Conservation (phyloP, 2,113 vertebrate genomes). For the Sinocyclocheilus grahami region DNA sequence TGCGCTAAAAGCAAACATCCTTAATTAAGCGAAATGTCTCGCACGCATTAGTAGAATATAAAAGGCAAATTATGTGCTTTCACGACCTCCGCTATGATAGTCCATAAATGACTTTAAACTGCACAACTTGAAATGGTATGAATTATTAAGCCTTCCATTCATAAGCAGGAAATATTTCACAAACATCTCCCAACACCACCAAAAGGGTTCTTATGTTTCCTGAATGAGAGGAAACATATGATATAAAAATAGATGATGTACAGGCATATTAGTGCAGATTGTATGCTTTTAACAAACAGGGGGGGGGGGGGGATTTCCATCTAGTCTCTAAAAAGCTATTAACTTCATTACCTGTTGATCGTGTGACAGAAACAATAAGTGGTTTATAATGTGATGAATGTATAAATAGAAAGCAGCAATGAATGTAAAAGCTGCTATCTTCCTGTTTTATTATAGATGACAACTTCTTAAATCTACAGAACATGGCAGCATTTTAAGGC, state of each 20-base stretch:
- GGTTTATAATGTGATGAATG: slow-evolving; percentile 28
- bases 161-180: not conserved
- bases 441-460: not conserved
- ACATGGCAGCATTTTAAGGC: not conserved
- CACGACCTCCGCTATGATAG: slow-evolving; percentile 21
- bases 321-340: slow-evolving; percentile 37
- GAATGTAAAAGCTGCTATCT: slow-evolving; percentile 38
- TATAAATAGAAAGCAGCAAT: slow-evolving; percentile 26
- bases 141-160: slow-evolving; percentile 22
- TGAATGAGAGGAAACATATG: not conserved
- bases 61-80: slow-evolving; percentile 40
- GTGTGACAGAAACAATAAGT: slow-evolving; percentile 36
- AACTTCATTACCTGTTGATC: slow-evolving; percentile 36
- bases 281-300: slow-evolving; percentile 20
- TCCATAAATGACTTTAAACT: slow-evolving; percentile 18
- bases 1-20: slow-evolving; percentile 5
- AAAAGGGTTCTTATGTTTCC: not conserved
- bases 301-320: not conserved
- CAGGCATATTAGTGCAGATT: not conserved
- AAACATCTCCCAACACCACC: not conserved
- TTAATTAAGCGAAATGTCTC: slow-evolving; percentile 37
- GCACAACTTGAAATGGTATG: not conserved
- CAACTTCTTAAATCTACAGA: not conserved
- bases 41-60: slow-evolving; percentile 28
- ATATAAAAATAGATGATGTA: not conserved